A percentile compares a stretch with the other conserved stretches of the same genome.
Evolutionary conservation across 2,113 vertebrate genomes (phyloP).

Genomic region (Cranoglanis bouderius): DNA sequence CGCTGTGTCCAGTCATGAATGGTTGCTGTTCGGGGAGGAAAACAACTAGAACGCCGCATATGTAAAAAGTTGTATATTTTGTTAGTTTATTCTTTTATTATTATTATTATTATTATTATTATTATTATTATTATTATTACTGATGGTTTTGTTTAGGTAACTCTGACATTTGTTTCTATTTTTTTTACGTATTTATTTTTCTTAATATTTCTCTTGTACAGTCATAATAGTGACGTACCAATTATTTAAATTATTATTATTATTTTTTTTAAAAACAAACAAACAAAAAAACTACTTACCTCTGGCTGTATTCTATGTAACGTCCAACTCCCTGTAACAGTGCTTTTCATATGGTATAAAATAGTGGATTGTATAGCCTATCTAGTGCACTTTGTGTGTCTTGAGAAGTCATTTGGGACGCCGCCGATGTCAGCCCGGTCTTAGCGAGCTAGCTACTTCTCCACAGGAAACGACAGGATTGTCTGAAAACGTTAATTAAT

Average conservation of each 20-base stretch:
- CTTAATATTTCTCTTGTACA: neutral
- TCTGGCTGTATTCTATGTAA: neutral
- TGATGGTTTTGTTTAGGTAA: neutral
- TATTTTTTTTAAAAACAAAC: neutral
- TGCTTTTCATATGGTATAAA: neutral
- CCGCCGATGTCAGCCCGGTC: neutral
- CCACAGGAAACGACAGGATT: neutral
- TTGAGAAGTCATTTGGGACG: neutral
- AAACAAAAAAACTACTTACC: neutral
- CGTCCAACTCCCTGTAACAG: neutral
- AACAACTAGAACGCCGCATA: neutral
- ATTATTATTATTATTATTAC: no score
- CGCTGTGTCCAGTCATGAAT: neutral
- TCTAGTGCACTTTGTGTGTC: neutral
- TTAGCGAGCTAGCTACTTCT: neutral
- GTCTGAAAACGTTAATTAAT: neutral
- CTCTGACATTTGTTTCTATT: neutral
- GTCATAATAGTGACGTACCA: neutral
- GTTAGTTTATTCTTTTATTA: neutral
- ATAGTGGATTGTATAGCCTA: neutral
- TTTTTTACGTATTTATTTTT: neutral
- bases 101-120: neutral
- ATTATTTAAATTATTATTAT: neutral
- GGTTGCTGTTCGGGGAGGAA: slow-evolving; percentile 9
- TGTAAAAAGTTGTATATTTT: neutral